Evolutionary conservation across 1,140 invertebrate species (phyloP).

Genomic region (Zaprionus ghesquierei): DNA sequence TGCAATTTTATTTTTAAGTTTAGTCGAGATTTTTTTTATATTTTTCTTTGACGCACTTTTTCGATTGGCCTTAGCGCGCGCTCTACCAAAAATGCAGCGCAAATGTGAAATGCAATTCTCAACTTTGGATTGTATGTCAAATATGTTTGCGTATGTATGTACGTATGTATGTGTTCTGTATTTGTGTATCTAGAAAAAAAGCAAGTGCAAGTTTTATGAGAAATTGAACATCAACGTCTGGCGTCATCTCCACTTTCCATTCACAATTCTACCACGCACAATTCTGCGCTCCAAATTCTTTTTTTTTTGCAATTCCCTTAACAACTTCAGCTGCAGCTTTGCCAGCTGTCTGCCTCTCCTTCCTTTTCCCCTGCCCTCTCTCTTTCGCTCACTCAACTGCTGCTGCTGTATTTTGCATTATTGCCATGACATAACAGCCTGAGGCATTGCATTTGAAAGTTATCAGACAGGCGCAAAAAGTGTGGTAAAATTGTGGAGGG

Average conservation of each 20-base stretch:
- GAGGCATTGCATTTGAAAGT: conserved; percentile 79
- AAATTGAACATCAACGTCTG: conserved; percentile 70
- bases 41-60: not conserved
- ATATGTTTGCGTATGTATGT: conserved; percentile 42
- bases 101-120: conserved; percentile 68
- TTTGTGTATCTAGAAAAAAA: not conserved
- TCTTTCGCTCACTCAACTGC: not conserved
- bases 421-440: conserved; percentile 76
- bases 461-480: conserved; percentile 55
- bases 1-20: not conserved
- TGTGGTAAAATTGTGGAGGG: not conserved
- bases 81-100: conserved; percentile 66
- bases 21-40: not conserved
- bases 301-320: conserved; percentile 1
- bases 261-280: not conserved
- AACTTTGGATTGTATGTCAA: conserved; percentile 73
- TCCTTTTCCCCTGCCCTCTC: not conserved
- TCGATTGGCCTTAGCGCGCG: conserved; percentile 27
- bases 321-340: conserved; percentile 15
- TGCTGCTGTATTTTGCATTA: conserved; percentile 72
- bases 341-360: not conserved
- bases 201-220: conserved; percentile 69
- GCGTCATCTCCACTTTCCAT: conserved; percentile 25
- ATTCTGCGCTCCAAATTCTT: not conserved
- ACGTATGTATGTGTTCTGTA: conserved; percentile 3